Evolutionary conservation across 92 coral and sea anemone genomes (phyloP).

Genomic region (Siderastrea siderea): DNA sequence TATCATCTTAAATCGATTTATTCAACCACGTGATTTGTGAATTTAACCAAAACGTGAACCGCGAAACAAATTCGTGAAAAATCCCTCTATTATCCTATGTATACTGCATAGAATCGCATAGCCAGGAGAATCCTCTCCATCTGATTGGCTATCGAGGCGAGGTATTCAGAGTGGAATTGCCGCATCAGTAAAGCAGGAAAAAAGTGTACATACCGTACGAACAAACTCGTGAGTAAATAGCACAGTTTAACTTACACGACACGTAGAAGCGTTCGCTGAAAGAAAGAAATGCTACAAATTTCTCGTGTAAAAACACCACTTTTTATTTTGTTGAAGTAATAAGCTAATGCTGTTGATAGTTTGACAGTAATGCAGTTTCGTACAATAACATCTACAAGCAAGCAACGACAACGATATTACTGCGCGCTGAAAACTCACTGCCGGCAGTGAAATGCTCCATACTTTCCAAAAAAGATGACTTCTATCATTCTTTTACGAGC

Average conservation of each 20-base stretch:
- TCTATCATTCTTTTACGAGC: background rate
- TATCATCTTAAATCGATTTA: too few species aligned
- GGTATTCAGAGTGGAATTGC: constrained; percentile 5
- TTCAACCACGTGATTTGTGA: too few species aligned
- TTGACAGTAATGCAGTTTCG: background rate
- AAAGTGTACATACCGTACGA: background rate
- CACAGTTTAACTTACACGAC: background rate
- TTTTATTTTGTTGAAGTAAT: constrained; percentile 1
- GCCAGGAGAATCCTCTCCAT: background rate
- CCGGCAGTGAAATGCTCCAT: background rate
- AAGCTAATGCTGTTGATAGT: background rate
- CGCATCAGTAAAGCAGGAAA: background rate
- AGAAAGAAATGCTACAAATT: background rate
- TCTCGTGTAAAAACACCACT: background rate
- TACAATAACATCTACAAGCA: background rate
- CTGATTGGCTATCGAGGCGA: constrained; percentile 5
- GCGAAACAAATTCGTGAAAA: too few species aligned
- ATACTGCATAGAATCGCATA: background rate
- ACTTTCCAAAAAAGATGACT: background rate
- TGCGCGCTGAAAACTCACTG: background rate
- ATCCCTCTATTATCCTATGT: too few species aligned
- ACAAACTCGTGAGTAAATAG: background rate
- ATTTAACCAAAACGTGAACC: too few species aligned
- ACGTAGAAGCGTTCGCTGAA: background rate
- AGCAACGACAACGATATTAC: background rate